These are phyloP conservation scores for Phacellophora camtschatica DNA, from an alignment of 30 jellyfish, hydroid and myxozoan species.

Conservation along the genomic window DNA sequence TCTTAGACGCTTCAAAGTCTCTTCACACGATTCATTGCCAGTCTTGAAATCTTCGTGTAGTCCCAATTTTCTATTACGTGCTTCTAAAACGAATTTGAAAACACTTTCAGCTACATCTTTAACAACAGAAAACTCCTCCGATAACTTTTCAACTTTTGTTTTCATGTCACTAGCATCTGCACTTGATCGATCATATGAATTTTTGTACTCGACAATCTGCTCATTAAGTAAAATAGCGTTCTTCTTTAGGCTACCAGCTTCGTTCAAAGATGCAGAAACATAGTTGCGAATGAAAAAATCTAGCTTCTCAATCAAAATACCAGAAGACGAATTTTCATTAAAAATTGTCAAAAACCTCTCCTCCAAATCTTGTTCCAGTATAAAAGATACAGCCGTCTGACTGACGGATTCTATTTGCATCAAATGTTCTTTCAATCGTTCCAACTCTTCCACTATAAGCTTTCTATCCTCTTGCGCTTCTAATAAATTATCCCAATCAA, in stretches of 20 bases:
- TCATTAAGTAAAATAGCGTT: neutral
- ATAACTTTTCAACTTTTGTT: neutral
- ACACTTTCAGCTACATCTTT: neutral
- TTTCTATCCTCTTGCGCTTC: constrained; percentile 40
- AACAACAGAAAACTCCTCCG: neutral
- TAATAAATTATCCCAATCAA: constrained; percentile 45
- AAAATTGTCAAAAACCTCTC: neutral
- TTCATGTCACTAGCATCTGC: neutral
- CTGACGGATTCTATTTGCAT: neutral
- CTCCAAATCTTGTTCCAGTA: neutral
- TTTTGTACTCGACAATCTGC: neutral
- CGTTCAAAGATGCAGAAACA: neutral
- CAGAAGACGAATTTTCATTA: neutral
- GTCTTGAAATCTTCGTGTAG: neutral
- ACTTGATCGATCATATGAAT: neutral
- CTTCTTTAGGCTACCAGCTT: neutral
- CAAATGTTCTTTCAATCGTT: neutral
- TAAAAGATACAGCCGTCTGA: neutral
- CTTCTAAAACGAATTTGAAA: neutral
- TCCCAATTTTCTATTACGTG: constrained; percentile 5
- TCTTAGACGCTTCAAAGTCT: neutral
- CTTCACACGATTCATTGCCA: constrained; percentile 23
- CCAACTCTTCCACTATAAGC: constrained; percentile 21
- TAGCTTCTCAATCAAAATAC: neutral
- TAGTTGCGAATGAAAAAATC: neutral